Evolutionary conservation across 2,888 invertebrate genomes (phyloP), one percentile per base, ranked within the genome.

Genomic region (Thysanoteuthis rhombus): DNA sequence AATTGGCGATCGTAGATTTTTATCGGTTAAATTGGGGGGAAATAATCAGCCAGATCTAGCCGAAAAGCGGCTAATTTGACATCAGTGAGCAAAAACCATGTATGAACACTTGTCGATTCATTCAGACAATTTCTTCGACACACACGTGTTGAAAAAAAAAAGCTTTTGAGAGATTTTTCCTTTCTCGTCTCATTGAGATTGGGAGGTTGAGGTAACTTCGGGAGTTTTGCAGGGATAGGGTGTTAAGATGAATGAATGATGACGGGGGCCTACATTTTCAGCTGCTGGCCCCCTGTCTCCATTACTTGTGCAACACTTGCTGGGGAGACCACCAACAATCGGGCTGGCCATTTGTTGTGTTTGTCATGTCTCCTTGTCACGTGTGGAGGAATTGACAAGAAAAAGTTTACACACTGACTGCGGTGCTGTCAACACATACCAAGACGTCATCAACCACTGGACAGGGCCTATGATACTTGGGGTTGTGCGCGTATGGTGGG

Each of bases 291-390:
- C 4, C n/a, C 19, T n/a, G 75, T 75, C 36, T 75, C 75, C 36
- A 75, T 75, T 75, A n/a, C 75, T 75, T 75, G 75, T 75, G n/a
- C 75, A 75, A 75, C 75, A n/a, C n/a, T 36, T 75, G n/a, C n/a
- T 36, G 75, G 10, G 12, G n/a, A 19, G 75, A 75, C 75, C 75
- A 75, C 75, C 75, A 75, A 75, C 75, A 75, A 75, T 75, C 75
- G 75, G n/a, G 75, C 36, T 36, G n/a, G 75, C 12, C n/a, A 75
- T 75, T 75, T n/a, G n/a, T n/a, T 16, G 75, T 75, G 75, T 75
- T 75, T 75, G 75, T 75, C 75, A 75, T 75, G 75, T 75, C 75
- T 75, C n/a, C 75, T 75, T 75, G 75, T 75, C 75, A 75, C 75
- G 75, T 75, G 75, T 36, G 36, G 75, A n/a, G n/a, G n/a, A 75